Evolutionary conservation across 2,888 invertebrate genomes (phyloP).

Genomic region (Dendrolimus houi): DNA sequence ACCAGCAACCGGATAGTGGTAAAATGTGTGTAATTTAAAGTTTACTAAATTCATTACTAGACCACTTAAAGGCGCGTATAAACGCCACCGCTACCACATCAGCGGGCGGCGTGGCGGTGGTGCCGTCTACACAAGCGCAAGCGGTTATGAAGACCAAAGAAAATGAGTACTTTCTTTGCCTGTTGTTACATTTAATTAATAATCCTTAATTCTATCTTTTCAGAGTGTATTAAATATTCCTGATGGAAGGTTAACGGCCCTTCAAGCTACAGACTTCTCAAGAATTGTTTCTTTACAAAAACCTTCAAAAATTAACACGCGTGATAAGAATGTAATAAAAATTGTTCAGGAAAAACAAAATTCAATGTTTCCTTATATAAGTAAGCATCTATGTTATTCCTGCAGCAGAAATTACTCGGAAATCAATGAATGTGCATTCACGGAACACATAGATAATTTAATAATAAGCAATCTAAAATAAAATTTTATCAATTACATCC

Average conservation of each 20-base stretch:
- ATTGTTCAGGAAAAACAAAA: conserved; percentile 9
- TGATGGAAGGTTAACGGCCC: conserved; percentile 63
- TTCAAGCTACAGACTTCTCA: conserved; percentile 79
- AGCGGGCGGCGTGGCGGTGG: too few relatives aligned
- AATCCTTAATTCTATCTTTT: conserved; percentile 15
- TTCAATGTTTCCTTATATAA: conserved; percentile 41
- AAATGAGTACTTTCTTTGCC: too few relatives aligned
- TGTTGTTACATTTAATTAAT: too few relatives aligned
- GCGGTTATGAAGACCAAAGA: too few relatives aligned
- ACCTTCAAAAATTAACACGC: conserved; percentile 3
- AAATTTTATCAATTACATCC: too few relatives aligned
- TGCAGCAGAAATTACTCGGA: conserved; percentile 56
- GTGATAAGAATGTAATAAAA: conserved; percentile 6
- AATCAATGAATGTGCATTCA: conserved; percentile 25
- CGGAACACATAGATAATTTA: conserved; percentile 14
- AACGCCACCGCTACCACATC: too few relatives aligned
- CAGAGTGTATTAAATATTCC: conserved; percentile 65
- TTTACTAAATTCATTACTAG: too few relatives aligned
- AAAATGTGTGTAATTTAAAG: too few relatives aligned
- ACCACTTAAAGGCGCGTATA: too few relatives aligned
- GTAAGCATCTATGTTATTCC: conserved; percentile 48
- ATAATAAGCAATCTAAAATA: conserved; percentile 1
- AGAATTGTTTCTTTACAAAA: conserved; percentile 42
- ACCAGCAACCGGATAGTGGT: too few relatives aligned
- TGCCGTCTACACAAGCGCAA: too few relatives aligned